Percentiles rank a stretch among this genome's conserved stretches.
Conservation (phyloP, 2,797 vertebrate species). For the Philypnodon macrostomus region DNA sequence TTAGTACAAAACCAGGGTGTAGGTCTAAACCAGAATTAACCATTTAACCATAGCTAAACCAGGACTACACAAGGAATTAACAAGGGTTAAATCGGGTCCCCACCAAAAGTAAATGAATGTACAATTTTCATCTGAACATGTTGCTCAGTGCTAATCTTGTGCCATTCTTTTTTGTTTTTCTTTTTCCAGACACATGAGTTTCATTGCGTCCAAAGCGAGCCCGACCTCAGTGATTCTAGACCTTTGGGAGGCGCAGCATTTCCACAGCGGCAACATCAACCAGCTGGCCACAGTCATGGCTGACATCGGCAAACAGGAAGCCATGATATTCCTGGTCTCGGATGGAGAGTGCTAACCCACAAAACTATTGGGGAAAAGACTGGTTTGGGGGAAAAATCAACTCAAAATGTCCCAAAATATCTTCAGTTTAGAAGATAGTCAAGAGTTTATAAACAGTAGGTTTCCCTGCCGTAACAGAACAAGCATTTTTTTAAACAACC, state of each 20-base stretch:
- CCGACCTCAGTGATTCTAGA: slow-evolving; percentile 97
- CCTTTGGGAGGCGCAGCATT: slow-evolving; percentile 96
- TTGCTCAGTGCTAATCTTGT: too few species aligned
- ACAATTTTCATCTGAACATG: too few species aligned
- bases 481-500: slow-evolving; percentile 34
- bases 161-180: slow-evolving; percentile 6
- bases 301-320: slow-evolving; percentile 94
- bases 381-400: slow-evolving; percentile 39
- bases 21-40: too few species aligned
- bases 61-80: too few species aligned
- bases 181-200: slow-evolving; percentile 90
- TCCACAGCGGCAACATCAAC: slow-evolving; percentile 96
- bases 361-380: slow-evolving; percentile 35
- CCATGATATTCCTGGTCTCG: slow-evolving; percentile 93
- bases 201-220: slow-evolving; percentile 94
- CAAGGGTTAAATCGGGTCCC: too few species aligned
- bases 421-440: slow-evolving; percentile 42
- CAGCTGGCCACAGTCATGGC: slow-evolving; percentile 95
- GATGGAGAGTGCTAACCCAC: slow-evolving; percentile 93
- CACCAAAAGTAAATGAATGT: too few species aligned
- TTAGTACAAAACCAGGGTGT: too few species aligned
- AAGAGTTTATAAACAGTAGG: slow-evolving; percentile 57
- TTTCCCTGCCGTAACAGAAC: slow-evolving; percentile 34
- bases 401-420: slow-evolving; percentile 27
- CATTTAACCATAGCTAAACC: too few species aligned